Evolutionary conservation across 2,888 invertebrate species (phyloP).

Genomic region (Lasiommata megera): DNA sequence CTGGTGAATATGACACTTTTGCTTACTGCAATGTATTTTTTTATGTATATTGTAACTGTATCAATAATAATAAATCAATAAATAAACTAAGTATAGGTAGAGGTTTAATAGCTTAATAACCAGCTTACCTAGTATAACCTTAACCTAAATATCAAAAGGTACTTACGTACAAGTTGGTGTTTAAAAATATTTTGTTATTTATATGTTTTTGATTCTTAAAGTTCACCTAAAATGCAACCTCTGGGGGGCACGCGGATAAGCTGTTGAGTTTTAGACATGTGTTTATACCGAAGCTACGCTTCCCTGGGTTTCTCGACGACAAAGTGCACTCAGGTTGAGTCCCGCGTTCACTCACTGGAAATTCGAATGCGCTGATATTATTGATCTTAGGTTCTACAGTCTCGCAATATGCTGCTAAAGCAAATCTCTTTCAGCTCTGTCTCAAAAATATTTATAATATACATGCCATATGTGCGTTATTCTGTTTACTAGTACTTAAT

Average conservation of each 20-base stretch:
- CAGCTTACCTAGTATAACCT: too few species aligned
- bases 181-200: too few species aligned
- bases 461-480: background rate
- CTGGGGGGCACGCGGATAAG: background rate
- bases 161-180: too few species aligned
- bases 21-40: too few species aligned
- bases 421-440: conserved; percentile 1
- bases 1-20: too few species aligned
- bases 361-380: conserved; percentile 67
- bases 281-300: conserved; percentile 51
- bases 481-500: too few species aligned
- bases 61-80: too few species aligned
- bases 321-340: conserved; percentile 71
- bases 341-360: conserved; percentile 58
- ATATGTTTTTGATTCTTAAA: too few species aligned
- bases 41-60: too few species aligned
- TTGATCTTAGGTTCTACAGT: conserved; percentile 39
- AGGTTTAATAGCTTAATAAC: too few species aligned
- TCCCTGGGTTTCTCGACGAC: conserved; percentile 69
- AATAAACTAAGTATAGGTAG: too few species aligned
- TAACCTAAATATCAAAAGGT: too few species aligned
- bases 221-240: background rate
- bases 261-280: conserved; percentile 17
- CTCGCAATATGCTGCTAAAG: conserved; percentile 16
- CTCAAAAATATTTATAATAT: background rate